Percentiles rank a stretch among this genome's conserved stretches.
phyloP scores from a whole-genome alignment of 2,113 vertebrate genomes.

The Gobiocypris rarus region DNA sequence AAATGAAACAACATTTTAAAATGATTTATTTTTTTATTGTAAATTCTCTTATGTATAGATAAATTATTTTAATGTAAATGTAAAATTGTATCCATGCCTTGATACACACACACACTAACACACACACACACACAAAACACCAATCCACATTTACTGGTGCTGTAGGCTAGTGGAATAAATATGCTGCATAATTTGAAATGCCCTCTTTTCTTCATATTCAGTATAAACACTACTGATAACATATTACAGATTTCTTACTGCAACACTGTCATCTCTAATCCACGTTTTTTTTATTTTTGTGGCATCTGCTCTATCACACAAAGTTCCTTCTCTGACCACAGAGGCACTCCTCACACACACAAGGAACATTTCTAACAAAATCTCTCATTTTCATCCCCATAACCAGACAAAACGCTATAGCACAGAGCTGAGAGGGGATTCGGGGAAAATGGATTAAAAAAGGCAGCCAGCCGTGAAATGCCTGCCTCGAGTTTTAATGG shows the following conservation, averaged over 20 bases:
- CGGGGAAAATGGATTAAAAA: constrained; percentile 73
- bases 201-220: background rate
- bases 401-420: background rate
- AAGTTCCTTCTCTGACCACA: background rate
- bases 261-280: background rate
- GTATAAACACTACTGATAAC: background rate
- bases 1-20: background rate
- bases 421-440: constrained; percentile 5
- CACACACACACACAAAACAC: too few species aligned
- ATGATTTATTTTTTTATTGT: too few species aligned
- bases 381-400: background rate
- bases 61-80: background rate
- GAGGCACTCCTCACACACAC: background rate
- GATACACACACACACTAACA: too few species aligned
- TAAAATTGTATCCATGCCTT: too few species aligned
- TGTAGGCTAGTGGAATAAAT: background rate
- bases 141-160: background rate
- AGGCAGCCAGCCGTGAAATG: constrained; percentile 78
- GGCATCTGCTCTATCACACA: background rate
- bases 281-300: background rate
- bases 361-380: background rate
- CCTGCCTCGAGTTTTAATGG: constrained; percentile 73
- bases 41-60: background rate
- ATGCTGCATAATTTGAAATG: background rate
- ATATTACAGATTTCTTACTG: background rate